phyloP scores from a whole-genome alignment of 2,888 invertebrate genomes.

The Graphium colonna region DNA sequence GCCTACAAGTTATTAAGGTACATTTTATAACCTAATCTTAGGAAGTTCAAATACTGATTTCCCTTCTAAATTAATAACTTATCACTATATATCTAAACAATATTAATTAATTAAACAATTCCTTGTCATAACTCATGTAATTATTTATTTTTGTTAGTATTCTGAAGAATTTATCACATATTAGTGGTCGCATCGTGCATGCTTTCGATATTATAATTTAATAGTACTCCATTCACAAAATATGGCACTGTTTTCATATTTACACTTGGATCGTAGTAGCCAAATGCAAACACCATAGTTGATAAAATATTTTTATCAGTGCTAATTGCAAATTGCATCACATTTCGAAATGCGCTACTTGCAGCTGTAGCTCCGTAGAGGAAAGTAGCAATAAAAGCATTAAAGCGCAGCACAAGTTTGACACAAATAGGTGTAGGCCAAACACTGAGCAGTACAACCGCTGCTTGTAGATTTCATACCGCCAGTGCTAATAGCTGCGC shows the following conservation, averaged over 20 bases:
- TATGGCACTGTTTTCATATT: conserved; percentile 26
- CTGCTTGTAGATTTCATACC: no score
- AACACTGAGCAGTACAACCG: no score
- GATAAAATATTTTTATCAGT: no score
- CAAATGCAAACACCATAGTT: no score
- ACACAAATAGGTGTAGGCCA: no score
- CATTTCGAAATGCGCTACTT: no score
- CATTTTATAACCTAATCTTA: background rate
- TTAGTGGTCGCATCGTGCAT: background rate
- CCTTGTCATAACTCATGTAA: background rate
- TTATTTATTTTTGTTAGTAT: background rate
- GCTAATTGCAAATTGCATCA: no score
- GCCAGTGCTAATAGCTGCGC: no score
- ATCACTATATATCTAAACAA: background rate
- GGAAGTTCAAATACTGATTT: conserved; percentile 3
- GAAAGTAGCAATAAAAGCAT: no score
- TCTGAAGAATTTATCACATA: background rate
- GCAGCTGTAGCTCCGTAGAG: no score
- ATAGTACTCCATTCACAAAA: conserved; percentile 10
- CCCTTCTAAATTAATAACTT: background rate
- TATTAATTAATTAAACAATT: conserved; percentile 1
- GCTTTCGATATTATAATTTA: background rate
- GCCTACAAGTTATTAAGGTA: background rate
- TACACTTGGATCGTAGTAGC: conserved; percentile 10
- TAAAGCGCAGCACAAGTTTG: no score